Evolutionary conservation across 2,113 vertebrate genomes (phyloP).

Genomic region (Ovis canadensis): DNA sequence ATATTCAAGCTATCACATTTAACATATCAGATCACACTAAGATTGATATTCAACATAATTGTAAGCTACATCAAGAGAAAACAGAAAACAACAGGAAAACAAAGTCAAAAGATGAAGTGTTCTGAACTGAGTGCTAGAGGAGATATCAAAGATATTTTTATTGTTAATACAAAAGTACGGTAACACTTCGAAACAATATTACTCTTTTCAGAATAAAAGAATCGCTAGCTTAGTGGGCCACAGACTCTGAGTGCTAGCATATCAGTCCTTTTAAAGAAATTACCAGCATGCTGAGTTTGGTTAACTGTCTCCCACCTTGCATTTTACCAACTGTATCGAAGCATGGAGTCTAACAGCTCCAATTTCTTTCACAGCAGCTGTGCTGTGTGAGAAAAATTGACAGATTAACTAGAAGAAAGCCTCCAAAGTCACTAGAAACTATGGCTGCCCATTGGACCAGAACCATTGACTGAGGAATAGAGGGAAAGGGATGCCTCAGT

Average conservation of each 20-base stretch:
- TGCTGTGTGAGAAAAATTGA: constrained; percentile 75
- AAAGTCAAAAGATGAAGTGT: background rate
- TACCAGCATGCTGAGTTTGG: constrained; percentile 74
- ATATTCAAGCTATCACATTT: background rate
- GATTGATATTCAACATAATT: background rate
- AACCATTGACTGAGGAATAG: constrained; percentile 7
- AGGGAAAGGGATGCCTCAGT: constrained; percentile 37
- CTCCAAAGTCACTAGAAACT: constrained; percentile 69
- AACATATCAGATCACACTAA: background rate
- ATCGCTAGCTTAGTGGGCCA: constrained; percentile 51
- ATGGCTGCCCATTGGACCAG: constrained; percentile 58
- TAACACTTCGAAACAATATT: background rate
- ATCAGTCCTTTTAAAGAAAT: constrained; percentile 73
- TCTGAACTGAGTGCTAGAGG: background rate
- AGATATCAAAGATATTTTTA: background rate
- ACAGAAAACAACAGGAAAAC: background rate
- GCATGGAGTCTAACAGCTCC: constrained; percentile 72
- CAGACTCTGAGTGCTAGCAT: constrained; percentile 36
- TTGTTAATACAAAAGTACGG: background rate
- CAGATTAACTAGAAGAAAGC: constrained; percentile 78
- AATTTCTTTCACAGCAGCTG: constrained; percentile 79
- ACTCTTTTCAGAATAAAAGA: background rate
- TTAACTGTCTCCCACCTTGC: constrained; percentile 75
- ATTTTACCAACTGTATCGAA: constrained; percentile 80
- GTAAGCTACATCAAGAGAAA: background rate